Evolutionary conservation across 2,113 vertebrate genomes (phyloP).

Genomic region (Pituophis catenifer): DNA sequence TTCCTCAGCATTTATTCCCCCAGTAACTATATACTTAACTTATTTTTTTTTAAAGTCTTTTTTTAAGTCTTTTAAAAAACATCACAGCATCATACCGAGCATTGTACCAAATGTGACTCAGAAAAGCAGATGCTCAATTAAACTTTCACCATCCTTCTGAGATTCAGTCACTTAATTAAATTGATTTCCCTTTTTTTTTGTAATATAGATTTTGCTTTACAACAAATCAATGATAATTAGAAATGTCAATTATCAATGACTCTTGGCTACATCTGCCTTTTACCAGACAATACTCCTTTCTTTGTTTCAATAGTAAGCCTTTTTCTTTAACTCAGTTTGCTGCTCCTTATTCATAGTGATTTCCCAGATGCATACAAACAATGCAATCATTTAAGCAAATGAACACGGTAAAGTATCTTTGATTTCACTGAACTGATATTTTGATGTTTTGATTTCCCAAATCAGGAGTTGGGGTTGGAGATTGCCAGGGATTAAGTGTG

Average conservation of each 20-base stretch:
- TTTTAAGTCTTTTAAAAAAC: background rate
- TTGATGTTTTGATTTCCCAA: constrained; percentile 1
- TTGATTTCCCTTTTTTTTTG: background rate
- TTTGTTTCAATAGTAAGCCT: background rate
- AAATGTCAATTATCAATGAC: background rate
- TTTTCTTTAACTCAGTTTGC: background rate
- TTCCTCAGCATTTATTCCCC: background rate
- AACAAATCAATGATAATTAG: background rate
- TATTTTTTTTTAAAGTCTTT: background rate
- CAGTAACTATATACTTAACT: background rate
- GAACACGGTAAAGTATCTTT: constrained; percentile 9
- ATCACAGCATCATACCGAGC: background rate
- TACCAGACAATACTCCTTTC: background rate
- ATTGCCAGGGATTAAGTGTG: background rate
- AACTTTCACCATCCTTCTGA: background rate
- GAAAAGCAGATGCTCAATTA: background rate
- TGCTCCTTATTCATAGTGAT: constrained; percentile 24
- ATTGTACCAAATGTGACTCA: background rate
- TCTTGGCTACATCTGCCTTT: background rate
- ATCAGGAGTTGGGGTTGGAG: background rate
- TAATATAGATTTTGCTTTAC: constrained; percentile 4
- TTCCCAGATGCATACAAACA: constrained; percentile 22
- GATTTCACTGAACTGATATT: constrained; percentile 19
- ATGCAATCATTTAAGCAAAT: constrained; percentile 10
- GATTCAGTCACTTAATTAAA: background rate